Evolutionary conservation across 2,113 vertebrate species (phyloP), one percentile per base, ranked within the genome.

Genomic region (Benitochromis conjunctus): DNA sequence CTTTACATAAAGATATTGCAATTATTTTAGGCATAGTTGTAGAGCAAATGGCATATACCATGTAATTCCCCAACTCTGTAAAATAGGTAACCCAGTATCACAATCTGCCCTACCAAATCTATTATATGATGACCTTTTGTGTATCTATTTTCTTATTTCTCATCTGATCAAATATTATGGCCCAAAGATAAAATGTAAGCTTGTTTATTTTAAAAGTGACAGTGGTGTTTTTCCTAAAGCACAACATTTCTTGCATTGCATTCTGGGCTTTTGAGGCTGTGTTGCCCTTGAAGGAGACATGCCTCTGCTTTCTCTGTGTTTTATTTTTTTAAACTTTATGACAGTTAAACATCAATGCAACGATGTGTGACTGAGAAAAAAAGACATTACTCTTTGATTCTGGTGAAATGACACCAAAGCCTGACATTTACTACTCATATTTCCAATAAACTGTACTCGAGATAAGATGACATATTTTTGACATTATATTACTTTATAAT

Each of bases 381-480:
- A 69, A 26, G 18, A 54, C n/a, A 69, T 64, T 66, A 41, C 83
- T 69, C 64, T 87, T 86, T 87, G 76, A 91, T 86, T 48, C 19
- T 48, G 80, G 31, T 43, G 78, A 14, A 41, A 38, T 86, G 62
- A 87, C 84, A 86, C 56, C 64, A 83, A 82, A 85, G 84, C 56
- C 54, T 83, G 56, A 89, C 74, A 43, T 82, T 60, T 53, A 71
- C 57, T 57, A 16, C 26, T 86, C 57, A 38, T 58, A 34, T 83
- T 71, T 83, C 43, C 29, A 51, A 71, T 82, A 79, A 77, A 62
- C 36, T 85, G 34, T 48, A 43, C 79, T 64, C 80, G 24, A 77
- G 79, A 53, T 79, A 19, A 21, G 62, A 24, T 74, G 36, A 71
- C 54, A 78, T 9, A 36, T 62, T 88, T 55, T 84, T 91, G 81